Evolutionary conservation across 2,797 vertebrate genomes (phyloP), one percentile per base, ranked within the genome.

Genomic region (Aphelocoma californica): DNA sequence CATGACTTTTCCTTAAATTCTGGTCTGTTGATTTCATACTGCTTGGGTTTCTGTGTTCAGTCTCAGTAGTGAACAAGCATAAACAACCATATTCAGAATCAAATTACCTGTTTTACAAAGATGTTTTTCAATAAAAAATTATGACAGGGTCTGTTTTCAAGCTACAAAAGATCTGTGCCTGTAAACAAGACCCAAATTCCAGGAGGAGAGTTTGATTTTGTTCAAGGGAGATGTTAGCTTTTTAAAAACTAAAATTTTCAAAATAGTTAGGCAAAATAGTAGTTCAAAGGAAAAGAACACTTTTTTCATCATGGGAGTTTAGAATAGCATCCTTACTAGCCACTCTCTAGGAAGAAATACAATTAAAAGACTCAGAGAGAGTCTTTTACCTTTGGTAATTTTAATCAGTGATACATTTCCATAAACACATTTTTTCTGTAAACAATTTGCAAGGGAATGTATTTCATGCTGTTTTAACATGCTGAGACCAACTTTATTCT

Each of bases 391-490:
- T 97, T 96, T 96, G 88, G 97, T 97, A 96, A 97, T 96, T 97
- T 90, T 97, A 95, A 97, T 97, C 97, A 95, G 94, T 93, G 92
- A 96, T 97, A 96, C 29, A 67, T 98, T 97, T 98, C 92, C 93
- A 95, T 95, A 86, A 96, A 95, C 86, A 93, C 83, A 86, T 95
- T 96, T 95, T 95, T 97, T 95, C 95, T 97, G 91, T 95, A 96
- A 97, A 98, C 95, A 97, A 94, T 98, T 98, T 98, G 96, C 96
- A 96, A 95, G 94, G 84, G 91, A 97, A 96, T 96, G 95, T 97
- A 90, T 96, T 94, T 96, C 97, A 96, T 81, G 96, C 96, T 97
- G 97, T 88, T 97, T 95, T 95, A 96, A 95, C 96, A 95, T 97
- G 97, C 96, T 96, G 95, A 95, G 94, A 96, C 74, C 21, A 88